Base-by-base conservation (phyloP, 2,113 vertebrate genomes). In the Vanacampus margaritifer region DNA sequence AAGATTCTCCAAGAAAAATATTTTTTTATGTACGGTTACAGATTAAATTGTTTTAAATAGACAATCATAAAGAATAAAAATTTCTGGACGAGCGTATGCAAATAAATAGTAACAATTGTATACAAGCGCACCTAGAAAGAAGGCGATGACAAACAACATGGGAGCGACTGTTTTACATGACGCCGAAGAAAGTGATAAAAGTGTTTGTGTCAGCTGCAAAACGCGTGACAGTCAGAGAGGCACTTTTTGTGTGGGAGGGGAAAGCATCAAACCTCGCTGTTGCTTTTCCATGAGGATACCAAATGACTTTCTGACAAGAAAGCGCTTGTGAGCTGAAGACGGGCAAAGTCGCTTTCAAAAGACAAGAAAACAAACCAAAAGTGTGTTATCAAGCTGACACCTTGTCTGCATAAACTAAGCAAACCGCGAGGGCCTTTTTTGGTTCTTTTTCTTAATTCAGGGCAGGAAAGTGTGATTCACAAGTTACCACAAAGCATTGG, bases 401-500 rank as follows among this genome's bases (percentile, higher is more conserved):
- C 36, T 61, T 68, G 46, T 73, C 59, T 65, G 65, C 62, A 53
- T 67, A 11, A 50, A 32, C 28, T 32, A 32, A 48, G 65, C 24
- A 60, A 62, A 66, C 28, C 3, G 65, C 6, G 39, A 58, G 26
- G 23, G 46, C 43, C 12, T 71, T 71, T 68, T 32, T 54, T 23
- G 11, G 64, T 41, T 37, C 56, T 43, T 68, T 46, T 65, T 36
- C 24, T 51, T 50, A 74, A 56, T 24, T 43, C 45, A 8, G 74
- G 74, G 81, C 75, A 83, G 76, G 79, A 83, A 76, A 72, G 75
- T 58, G 71, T 71, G 56, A 75, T 81, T 88, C 73, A 74, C 72
- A 46, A 46, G 45, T 19, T 17, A 21, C 17, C 45, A 46, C 16
- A 26, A 64, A 77, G 87, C 89, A 79, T 79, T 80, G 80, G 83